Base-by-base conservation (phyloP, 2,113 vertebrate genomes). In the Menura novaehollandiae region DNA sequence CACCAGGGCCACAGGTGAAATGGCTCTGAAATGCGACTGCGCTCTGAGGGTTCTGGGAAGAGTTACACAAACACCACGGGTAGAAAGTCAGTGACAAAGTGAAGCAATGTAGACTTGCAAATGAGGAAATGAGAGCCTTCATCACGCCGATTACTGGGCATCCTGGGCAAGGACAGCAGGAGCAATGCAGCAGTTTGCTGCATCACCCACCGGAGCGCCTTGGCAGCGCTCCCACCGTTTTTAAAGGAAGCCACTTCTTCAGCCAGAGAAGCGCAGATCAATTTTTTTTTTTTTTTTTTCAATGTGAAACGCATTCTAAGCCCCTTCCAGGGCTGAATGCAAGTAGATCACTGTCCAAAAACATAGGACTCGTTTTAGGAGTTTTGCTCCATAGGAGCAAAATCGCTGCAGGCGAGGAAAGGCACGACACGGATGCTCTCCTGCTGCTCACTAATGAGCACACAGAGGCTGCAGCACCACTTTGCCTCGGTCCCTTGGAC, bases 301-400 rank as follows among this genome's bases (percentile, higher is more conserved):
- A 63, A 4, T 0, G 0, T 53, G 63, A 93, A 84, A 76, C 9
- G 26, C 39, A 72, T 43, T 62, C 24, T 56, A 64, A 89, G 69
- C 44, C 52, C 14, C 58, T 82, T 87, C 49, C 74, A 94, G 78
- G 73, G 67, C 49, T 8, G 55, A 62, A 73, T 37, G 58, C 63
- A 67, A 81, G 59, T 19, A 75, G 43, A 66, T 18, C 15, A 11
- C 17, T 67, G 64, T 39, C 68, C 1, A 6, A 81, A 86, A 91
- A 51, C 3, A 47, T 27, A 81, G 55, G 60, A 44, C 39, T 77
- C 0, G 0, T 0, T n/a, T n/a, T n/a, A n/a, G n/a, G n/a, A n/a
- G n/a, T n/a, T n/a, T n/a, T n/a, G n/a, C n/a, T n/a, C n/a, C n/a
- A n/a, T n/a, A n/a, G 1, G 43, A 85, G 59, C 13, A 63, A 69